Base-by-base conservation (phyloP, 2,888 invertebrate genomes). In the Lordiphosa fenestrarum region DNA sequence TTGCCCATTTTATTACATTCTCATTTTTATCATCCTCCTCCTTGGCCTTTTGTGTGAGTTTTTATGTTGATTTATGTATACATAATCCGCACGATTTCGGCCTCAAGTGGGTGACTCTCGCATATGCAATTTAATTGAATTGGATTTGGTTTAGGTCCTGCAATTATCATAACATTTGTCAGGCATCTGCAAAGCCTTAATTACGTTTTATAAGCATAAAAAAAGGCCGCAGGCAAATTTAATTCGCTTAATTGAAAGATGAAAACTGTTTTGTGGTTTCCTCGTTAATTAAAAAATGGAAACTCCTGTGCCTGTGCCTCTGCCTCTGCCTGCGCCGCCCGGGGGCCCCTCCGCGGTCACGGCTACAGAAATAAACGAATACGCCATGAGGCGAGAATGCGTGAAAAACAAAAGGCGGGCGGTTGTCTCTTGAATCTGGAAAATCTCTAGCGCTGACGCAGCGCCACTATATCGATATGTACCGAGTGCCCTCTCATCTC, bases 41-140 rank as follows among this genome's bases (percentile, higher is more conserved):
- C 9, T 57, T 60, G 58, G 62, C 59, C 66, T 84, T 77, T 84
- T 68, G 44, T 44, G 77, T 58, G 67, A 48, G 53, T 60, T 70
- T 75, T 81, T 77, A 71, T 83, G 78, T 70, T 80, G 84, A 84
- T 80, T 80, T 80, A 84, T 80, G 78, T 50, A 82, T 59, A 80
- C 54, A 73, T 80, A 80, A 80, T 80, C 84, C 78, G 35, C 54
- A 42, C 70, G 65, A 69, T 63, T 73, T 72, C 75, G 63, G 66
- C 74, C 68, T 71, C 62, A 67, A 81, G 68, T 74, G 62, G 69
- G 36, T 51, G 53, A 47, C 30, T 30, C 30, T 30, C 30, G 30
- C 30, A 40, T 56, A 55, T 63, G 65, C 63, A 55, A 64, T 63
- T 63, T 63, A 50, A 49, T 64, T 54, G 25, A 61, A 62, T 49